A percentile compares a stretch with the other conserved stretches of the same genome.
These are phyloP conservation scores for Camelus bactrianus DNA, from an alignment of 2,113 vertebrate genomes.

Conservation along the genomic window DNA sequence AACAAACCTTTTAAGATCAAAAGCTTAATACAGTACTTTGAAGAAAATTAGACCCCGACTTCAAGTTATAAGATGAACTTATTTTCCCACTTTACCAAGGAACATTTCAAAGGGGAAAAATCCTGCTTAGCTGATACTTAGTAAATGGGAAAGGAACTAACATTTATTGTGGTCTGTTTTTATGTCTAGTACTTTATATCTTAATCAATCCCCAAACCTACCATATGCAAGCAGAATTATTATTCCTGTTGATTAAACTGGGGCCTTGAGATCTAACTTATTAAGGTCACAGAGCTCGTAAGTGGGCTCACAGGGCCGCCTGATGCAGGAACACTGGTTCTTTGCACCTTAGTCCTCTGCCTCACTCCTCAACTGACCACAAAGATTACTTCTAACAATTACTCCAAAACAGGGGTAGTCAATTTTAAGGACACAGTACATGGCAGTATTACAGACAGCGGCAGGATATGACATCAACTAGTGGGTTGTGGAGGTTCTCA, in stretches of 20 bases:
- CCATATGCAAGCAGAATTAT: background rate
- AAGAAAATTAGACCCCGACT: slow-evolving; percentile 20
- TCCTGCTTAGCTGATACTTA: background rate
- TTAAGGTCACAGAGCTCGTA: background rate
- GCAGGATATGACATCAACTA: background rate
- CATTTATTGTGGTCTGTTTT: background rate
- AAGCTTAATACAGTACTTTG: slow-evolving; percentile 29
- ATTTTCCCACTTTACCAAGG: background rate
- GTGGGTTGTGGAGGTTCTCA: background rate
- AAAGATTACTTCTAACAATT: background rate
- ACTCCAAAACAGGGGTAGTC: background rate
- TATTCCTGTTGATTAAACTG: background rate
- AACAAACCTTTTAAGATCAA: background rate
- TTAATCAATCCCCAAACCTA: background rate
- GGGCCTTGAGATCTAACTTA: background rate
- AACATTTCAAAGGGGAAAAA: background rate
- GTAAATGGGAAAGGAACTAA: background rate
- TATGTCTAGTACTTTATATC: background rate
- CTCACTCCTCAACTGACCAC: background rate
- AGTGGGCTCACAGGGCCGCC: background rate
- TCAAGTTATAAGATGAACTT: background rate
- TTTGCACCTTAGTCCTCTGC: background rate
- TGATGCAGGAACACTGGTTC: background rate
- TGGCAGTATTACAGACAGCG: background rate
- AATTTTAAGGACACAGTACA: background rate